These are phyloP conservation scores for Phalacrocorax pelagicus DNA, from an alignment of 2,113 vertebrate genomes.

Conservation along the genomic window DNA sequence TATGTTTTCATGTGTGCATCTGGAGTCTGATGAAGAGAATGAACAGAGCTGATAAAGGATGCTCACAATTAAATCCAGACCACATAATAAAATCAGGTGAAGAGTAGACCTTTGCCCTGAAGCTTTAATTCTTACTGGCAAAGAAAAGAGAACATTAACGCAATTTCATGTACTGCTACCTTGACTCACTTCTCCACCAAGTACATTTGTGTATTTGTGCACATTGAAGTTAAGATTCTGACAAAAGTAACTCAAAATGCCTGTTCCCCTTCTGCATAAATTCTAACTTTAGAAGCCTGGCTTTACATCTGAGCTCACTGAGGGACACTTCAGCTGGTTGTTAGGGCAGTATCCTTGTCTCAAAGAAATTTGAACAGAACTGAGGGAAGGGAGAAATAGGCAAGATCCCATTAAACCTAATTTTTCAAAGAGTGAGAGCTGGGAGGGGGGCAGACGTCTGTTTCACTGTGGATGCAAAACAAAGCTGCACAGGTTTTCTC, in stretches of 20 bases:
- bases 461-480: not conserved
- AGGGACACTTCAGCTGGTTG: not conserved
- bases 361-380: not conserved
- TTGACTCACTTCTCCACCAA: not conserved
- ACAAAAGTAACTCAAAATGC: not conserved
- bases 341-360: not conserved
- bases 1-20: not conserved
- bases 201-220: not conserved
- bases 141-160: not conserved
- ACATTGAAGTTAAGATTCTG: not conserved
- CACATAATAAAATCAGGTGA: slow-evolving; percentile 7
- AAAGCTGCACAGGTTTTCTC: not conserved
- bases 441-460: not conserved
- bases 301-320: not conserved
- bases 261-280: not conserved
- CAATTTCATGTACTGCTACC: not conserved
- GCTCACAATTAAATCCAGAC: slow-evolving; percentile 25
- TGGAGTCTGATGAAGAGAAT: not conserved
- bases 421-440: not conserved
- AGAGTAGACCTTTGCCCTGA: not conserved
- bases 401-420: not conserved
- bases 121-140: not conserved
- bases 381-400: not conserved
- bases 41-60: slow-evolving; percentile 7
- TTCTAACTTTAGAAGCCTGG: not conserved